phyloP scores from a whole-genome alignment of 2,113 vertebrate species.

The Melanerpes formicivorus region DNA sequence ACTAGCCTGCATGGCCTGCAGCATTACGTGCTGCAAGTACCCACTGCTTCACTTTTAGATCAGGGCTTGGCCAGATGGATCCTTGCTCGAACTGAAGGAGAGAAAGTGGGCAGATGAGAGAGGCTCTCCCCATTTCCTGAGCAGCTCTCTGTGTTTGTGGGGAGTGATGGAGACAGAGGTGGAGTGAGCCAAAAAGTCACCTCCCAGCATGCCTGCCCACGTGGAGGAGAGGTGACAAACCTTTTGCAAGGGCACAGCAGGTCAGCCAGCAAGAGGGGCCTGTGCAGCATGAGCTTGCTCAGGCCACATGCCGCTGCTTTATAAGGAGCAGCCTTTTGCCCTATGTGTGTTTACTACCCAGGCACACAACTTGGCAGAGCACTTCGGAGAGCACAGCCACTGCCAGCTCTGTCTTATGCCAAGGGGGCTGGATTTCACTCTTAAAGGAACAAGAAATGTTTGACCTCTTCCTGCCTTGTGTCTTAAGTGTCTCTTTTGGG shows the following conservation, averaged over 20 bases:
- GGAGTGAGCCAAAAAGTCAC: neutral
- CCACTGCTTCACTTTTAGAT: neutral
- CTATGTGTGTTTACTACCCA: neutral
- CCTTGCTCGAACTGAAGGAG: neutral
- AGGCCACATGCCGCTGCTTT: neutral
- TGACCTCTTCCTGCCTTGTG: neutral
- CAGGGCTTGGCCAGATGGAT: neutral
- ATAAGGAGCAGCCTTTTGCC: neutral
- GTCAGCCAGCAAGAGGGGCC: neutral
- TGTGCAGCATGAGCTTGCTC: neutral
- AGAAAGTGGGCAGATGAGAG: neutral
- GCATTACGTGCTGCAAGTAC: accelerated
- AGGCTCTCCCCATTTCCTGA: neutral
- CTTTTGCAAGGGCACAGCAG: accelerated
- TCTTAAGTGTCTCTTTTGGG: neutral
- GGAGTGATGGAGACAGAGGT: neutral
- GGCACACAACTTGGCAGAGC: conserved; percentile 9
- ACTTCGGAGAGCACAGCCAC: accelerated
- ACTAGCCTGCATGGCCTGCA: neutral
- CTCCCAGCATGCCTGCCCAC: accelerated
- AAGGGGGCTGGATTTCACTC: conserved; percentile 35
- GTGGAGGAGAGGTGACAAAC: neutral
- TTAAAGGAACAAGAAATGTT: conserved; percentile 1
- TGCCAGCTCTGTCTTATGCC: conserved; percentile 32
- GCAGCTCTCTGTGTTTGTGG: neutral